Percentiles rank a stretch among this genome's conserved stretches.
phyloP scores from a whole-genome alignment of 2,888 invertebrate species.

The Synergus itoensis region DNA sequence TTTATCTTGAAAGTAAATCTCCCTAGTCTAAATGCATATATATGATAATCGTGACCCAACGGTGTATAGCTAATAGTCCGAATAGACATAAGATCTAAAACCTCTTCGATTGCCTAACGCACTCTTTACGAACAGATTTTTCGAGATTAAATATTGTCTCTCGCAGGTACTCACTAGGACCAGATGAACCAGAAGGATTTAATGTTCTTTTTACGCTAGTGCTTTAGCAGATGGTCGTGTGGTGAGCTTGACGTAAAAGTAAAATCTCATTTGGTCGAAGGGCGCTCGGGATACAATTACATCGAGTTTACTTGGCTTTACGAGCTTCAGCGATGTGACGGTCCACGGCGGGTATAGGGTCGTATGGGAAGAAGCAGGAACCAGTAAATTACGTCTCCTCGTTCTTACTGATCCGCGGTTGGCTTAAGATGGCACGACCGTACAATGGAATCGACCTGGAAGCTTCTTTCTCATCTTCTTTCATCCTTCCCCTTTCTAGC shows the following conservation, averaged over 20 bases:
- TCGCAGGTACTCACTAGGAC: neutral
- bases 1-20: no score
- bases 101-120: neutral
- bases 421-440: slow-evolving; percentile 30
- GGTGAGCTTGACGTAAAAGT: slow-evolving; percentile 52
- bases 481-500: neutral
- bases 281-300: slow-evolving; percentile 67
- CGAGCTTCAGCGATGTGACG: slow-evolving; percentile 59
- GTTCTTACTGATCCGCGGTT: slow-evolving; percentile 48
- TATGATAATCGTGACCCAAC: no score
- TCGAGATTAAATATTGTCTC: slow-evolving; percentile 23
- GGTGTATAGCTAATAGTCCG: no score
- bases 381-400: slow-evolving; percentile 68
- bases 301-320: slow-evolving; percentile 68
- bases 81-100: neutral
- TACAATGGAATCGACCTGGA: slow-evolving; percentile 34
- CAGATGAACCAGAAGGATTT: neutral
- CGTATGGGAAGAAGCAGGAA: slow-evolving; percentile 59
- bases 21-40: no score
- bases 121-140: neutral
- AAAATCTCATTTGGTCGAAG: slow-evolving; percentile 69
- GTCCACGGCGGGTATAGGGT: slow-evolving; percentile 51
- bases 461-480: slow-evolving; percentile 13
- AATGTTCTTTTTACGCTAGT: slow-evolving; percentile 26
- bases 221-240: slow-evolving; percentile 18